A percentile compares a stretch with the other conserved stretches of the same genome.
These are phyloP conservation scores for Dromococcyx pavoninus DNA, from an alignment of 2,797 vertebrate genomes.

Conservation along the genomic window DNA sequence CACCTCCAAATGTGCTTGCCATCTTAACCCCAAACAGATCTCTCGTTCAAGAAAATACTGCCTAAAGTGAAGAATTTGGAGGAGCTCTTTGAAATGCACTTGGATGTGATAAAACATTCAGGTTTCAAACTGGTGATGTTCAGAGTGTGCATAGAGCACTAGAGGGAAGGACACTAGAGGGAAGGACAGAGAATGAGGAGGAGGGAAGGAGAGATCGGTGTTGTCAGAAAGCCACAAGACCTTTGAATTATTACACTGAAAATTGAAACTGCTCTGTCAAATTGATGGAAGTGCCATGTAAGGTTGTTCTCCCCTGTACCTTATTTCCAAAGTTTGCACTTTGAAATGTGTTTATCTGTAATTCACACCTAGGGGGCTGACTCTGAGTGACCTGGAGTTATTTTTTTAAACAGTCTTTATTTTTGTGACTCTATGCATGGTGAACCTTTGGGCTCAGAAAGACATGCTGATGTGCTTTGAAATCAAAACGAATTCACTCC, in stretches of 20 bases:
- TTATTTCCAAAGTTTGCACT: slow-evolving; percentile 18
- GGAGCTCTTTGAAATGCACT: background rate
- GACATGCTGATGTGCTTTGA: slow-evolving; percentile 39
- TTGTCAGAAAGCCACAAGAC: background rate
- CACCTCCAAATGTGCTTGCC: background rate
- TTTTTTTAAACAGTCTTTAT: slow-evolving; percentile 47
- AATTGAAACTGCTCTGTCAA: slow-evolving; percentile 39
- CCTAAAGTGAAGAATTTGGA: background rate
- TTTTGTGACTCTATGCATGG: background rate
- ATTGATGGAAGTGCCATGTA: background rate
- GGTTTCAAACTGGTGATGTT: background rate
- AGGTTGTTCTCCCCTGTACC: background rate
- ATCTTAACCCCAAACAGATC: background rate
- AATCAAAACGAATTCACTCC: background rate
- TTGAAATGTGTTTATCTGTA: slow-evolving; percentile 62
- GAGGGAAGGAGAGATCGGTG: background rate
- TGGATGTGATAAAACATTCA: background rate
- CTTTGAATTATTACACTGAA: slow-evolving; percentile 12
- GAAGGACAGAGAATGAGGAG: background rate
- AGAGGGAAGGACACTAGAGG: background rate
- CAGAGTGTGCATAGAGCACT: background rate
- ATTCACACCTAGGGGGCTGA: slow-evolving; percentile 32
- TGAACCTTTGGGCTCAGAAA: background rate
- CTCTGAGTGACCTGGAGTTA: background rate
- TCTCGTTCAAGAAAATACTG: background rate